These are phyloP conservation scores for Montipora efflorescens DNA, from an alignment of 64 coral and sea anemone species.

Conservation along the genomic window DNA sequence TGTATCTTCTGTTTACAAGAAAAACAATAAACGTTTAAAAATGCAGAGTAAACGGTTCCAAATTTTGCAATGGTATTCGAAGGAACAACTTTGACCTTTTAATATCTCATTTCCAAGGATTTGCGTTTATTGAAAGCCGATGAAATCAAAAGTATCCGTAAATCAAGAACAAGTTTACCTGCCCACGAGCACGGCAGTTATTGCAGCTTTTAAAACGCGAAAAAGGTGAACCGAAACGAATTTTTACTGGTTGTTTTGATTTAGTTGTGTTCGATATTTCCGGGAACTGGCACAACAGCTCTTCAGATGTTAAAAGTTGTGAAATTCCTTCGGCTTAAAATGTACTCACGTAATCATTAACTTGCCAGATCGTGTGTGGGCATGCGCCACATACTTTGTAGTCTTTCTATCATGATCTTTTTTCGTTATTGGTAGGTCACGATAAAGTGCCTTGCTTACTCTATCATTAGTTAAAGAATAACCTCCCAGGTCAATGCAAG, in stretches of 20 bases:
- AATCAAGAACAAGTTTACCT: not conserved
- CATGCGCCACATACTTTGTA: slow-evolving; percentile 15
- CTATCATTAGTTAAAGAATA: not conserved
- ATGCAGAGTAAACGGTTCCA: not conserved
- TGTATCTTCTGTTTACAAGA: not conserved
- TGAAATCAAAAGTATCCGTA: not conserved
- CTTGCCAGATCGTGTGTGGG: slow-evolving; percentile 47
- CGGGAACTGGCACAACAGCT: not conserved
- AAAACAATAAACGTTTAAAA: not conserved
- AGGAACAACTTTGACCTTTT: slow-evolving; percentile 25
- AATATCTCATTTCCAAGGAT: not conserved
- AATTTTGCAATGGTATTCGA: not conserved
- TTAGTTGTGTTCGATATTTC: not conserved
- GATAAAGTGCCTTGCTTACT: slow-evolving; percentile 36
- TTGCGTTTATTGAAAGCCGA: slow-evolving; percentile 1
- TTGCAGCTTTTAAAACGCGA: not conserved
- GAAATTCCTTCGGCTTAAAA: slow-evolving; percentile 48
- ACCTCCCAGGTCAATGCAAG: not conserved
- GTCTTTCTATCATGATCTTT: not conserved
- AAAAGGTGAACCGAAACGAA: not conserved
- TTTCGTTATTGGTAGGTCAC: slow-evolving; percentile 24
- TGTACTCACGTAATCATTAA: slow-evolving; percentile 11
- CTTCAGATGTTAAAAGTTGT: slow-evolving; percentile 27
- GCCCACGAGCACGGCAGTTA: not conserved
- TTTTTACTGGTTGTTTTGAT: not conserved